Evolutionary conservation across 2,113 vertebrate genomes (phyloP).

Genomic region (Phocoena sinus): DNA sequence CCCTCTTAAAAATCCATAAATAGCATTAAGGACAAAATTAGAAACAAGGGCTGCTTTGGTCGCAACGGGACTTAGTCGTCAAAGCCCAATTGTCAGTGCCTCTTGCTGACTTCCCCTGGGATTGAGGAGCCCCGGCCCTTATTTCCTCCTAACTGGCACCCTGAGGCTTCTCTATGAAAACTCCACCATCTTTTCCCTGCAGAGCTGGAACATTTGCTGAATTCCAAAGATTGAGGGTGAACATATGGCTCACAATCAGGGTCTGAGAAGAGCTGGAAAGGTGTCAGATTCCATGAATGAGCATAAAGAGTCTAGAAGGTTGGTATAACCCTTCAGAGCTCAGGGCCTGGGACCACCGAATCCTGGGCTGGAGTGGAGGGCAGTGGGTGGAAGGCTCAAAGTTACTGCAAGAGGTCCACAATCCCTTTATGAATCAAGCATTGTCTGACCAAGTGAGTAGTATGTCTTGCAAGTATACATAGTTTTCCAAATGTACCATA

Average conservation of each 20-base stretch:
- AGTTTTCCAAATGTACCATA: background rate
- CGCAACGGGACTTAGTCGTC: background rate
- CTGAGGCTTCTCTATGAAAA: background rate
- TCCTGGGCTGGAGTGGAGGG: background rate
- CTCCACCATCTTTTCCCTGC: background rate
- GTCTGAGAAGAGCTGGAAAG: background rate
- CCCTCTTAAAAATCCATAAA: background rate
- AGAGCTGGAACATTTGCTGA: background rate
- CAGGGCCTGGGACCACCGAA: background rate
- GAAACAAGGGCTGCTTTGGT: background rate
- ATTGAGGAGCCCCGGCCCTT: background rate
- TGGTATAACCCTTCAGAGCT: background rate
- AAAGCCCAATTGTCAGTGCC: background rate
- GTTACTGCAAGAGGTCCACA: background rate
- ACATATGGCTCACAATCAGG: background rate
- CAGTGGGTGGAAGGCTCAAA: background rate
- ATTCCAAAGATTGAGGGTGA: background rate
- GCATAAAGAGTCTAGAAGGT: background rate
- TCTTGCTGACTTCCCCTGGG: background rate
- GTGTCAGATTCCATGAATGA: background rate
- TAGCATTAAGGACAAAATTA: background rate
- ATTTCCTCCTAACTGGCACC: background rate
- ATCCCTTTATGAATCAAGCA: background rate
- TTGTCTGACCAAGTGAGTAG: background rate
- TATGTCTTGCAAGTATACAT: background rate